Base-by-base conservation (phyloP, 2,888 invertebrate genomes). In the Synanthedon myopaeformis region DNA sequence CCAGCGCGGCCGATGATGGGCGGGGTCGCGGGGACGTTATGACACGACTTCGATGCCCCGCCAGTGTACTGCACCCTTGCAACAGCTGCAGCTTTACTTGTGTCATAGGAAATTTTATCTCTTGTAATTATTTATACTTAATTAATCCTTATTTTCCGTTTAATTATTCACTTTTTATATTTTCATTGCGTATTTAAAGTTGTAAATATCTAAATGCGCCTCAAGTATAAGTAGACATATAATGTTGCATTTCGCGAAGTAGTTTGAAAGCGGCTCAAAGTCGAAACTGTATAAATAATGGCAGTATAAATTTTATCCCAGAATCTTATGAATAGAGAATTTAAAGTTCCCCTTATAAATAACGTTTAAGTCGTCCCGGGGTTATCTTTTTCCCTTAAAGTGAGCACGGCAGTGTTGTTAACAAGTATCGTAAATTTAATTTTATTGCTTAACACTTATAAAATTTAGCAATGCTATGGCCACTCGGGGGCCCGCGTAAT, bases 371-470 rank as follows among this genome's bases (percentile, higher is more conserved):
- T 70, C 69, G 69, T 76, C 76, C 70, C 67, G 61, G 62, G 75
- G 76, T 76, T 76, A 77, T 76, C 77, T 75, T 72, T 72, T 70
- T 70, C 72, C 71, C 68, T 66, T 69, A 68, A 66, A 60, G 52
- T 63, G 62, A 55, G 52, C 55, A 49, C 51, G 45, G 52, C 42
- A 41, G 53, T 64, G 70, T 70, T 68, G 65, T 70, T 61, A 57
- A 66, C 68, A 70, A 71, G 67, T 61, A 61, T 64, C 74, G 68
- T 79, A 77, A 78, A 79, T 77, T 77, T 70, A 65, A 72, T 75
- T 74, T 75, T 78, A 77, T 72, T 72, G 69, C 73, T 66, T 66
- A 66, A 68, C 67, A 72, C 70, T 57, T 60, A 54, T 58, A 58
- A 75, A 72, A 74, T 72, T 70, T 69, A 64, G 69, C 72, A 70